Conservation (phyloP, 2,797 vertebrate species). For the Cossypha caffra region DNA sequence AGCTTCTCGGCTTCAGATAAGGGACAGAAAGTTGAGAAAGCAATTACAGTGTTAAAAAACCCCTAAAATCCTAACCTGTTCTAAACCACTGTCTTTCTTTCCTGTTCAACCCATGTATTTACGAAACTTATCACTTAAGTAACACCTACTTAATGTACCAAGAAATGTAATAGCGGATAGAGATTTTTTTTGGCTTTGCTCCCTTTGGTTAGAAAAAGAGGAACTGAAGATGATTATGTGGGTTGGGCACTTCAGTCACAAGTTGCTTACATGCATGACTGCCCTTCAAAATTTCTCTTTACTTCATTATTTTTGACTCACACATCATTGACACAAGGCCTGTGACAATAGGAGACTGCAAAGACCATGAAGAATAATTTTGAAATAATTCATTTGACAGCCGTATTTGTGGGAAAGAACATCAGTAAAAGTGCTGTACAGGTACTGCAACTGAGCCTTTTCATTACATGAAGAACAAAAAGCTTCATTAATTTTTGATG, state of each 20-base stretch:
- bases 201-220: constrained; percentile 17
- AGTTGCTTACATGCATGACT: constrained; percentile 42
- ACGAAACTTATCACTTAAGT: neutral
- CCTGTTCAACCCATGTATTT: neutral
- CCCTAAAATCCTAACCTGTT: neutral
- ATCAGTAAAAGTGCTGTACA: neutral
- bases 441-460: constrained; percentile 9
- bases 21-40: neutral
- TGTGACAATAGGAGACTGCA: neutral
- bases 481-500: constrained; percentile 37
- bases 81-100: neutral
- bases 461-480: constrained; percentile 9
- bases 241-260: constrained; percentile 43
- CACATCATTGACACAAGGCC: neutral
- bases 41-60: neutral
- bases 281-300: neutral
- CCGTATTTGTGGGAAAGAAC: constrained; percentile 23
- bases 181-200: constrained; percentile 2
- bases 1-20: neutral
- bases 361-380: neutral
- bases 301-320: constrained; percentile 43
- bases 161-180: neutral
- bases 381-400: constrained; percentile 15
- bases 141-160: constrained; percentile 9
- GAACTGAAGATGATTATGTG: constrained; percentile 33